Percentiles rank a stretch among this genome's conserved stretches.
These are phyloP conservation scores for Protaetia brevitarsis DNA, from an alignment of 1,140 invertebrate species.

Conservation along the genomic window DNA sequence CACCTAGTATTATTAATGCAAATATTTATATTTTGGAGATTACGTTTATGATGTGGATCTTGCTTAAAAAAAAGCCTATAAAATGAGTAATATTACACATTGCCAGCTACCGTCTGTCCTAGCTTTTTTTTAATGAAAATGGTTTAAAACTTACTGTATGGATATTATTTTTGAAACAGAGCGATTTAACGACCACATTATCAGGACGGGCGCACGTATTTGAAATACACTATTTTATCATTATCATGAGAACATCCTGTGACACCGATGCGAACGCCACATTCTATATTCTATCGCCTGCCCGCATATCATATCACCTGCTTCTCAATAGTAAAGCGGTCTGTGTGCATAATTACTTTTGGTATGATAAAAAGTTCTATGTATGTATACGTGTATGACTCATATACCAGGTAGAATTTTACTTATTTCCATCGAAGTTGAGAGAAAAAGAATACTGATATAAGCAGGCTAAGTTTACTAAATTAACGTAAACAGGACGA, in stretches of 20 bases:
- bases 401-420: not conserved
- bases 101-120: no score
- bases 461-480: no score
- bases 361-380: not conserved
- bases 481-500: not conserved
- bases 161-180: no score
- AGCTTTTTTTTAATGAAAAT: no score
- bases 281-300: slow-evolving; percentile 17
- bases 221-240: slow-evolving; percentile 9
- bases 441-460: not conserved
- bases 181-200: no score
- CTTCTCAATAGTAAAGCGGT: slow-evolving; percentile 7
- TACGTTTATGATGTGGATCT: no score
- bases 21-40: no score
- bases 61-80: no score
- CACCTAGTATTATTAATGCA: no score
- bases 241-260: slow-evolving; percentile 18
- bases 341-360: slow-evolving; percentile 3
- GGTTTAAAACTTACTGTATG: no score
- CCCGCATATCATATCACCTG: slow-evolving; percentile 15
- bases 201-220: no score
- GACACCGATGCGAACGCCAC: not conserved
- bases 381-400: not conserved
- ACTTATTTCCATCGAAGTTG: not conserved
- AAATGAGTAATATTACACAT: no score